Evolutionary conservation across 2,888 invertebrate genomes (phyloP).

Genomic region (Trachelus troglodyta): DNA sequence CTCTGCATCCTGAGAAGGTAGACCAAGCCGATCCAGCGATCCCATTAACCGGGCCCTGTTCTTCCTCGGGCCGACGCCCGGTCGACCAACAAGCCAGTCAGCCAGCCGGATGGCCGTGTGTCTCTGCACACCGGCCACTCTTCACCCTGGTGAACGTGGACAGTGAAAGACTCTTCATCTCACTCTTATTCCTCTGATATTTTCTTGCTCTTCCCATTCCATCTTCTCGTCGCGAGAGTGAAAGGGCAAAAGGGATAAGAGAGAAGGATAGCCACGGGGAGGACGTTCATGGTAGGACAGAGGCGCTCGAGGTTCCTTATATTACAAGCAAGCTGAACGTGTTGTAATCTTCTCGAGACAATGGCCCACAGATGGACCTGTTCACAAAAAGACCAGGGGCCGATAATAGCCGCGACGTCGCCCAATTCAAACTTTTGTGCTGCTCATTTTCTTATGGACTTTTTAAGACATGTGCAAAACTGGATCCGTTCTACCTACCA

Average conservation of each 20-base stretch:
- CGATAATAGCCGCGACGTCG: conserved; percentile 61
- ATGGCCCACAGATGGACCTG: conserved; percentile 58
- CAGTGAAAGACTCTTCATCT: too few species aligned
- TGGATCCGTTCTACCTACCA: conserved; percentile 4
- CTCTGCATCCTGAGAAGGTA: conserved; percentile 14
- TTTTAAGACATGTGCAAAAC: too few species aligned
- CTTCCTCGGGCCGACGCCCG: conserved; percentile 31
- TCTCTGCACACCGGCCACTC: conserved; percentile 31
- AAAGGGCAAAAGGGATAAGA: conserved; percentile 13
- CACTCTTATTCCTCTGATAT: too few species aligned
- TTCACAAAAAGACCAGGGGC: conserved; percentile 57
- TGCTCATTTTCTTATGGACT: conserved; percentile 33
- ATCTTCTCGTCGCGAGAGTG: neutral
- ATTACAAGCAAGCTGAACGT: conserved; percentile 64
- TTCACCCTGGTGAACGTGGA: too few species aligned
- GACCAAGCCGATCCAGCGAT: conserved; percentile 38
- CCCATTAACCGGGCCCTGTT: conserved; percentile 51
- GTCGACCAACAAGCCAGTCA: conserved; percentile 12
- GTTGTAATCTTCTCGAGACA: conserved; percentile 66
- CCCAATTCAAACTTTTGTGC: conserved; percentile 37
- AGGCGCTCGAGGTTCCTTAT: conserved; percentile 50
- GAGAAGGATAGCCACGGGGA: conserved; percentile 10
- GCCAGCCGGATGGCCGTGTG: conserved; percentile 20
- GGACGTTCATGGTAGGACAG: conserved; percentile 34
- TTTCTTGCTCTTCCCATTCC: too few species aligned